Percentiles rank a stretch among this genome's conserved stretches.
These are phyloP conservation scores for Enteromius fasciolatus DNA, from an alignment of 2,797 vertebrate species.

Conservation along the genomic window DNA sequence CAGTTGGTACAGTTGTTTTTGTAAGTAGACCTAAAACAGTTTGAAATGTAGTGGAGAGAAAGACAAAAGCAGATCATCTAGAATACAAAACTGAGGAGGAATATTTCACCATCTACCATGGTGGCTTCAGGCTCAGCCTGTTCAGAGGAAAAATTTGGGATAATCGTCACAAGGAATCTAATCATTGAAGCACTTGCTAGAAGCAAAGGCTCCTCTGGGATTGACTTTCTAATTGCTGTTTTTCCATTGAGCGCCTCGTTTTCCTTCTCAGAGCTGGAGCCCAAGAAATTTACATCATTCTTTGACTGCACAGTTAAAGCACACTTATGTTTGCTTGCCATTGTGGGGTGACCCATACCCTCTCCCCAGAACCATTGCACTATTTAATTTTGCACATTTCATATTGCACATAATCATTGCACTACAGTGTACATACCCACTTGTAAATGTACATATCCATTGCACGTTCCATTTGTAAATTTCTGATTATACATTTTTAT, in stretches of 20 bases:
- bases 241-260: conserved; percentile 65
- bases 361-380: too few relatives aligned
- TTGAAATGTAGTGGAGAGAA: conserved; percentile 14
- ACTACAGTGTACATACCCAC: too few relatives aligned
- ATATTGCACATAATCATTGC: too few relatives aligned
- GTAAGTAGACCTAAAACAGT: conserved; percentile 3
- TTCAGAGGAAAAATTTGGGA: conserved; percentile 59
- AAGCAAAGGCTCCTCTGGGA: conserved; percentile 70
- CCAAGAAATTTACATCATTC: conserved; percentile 75
- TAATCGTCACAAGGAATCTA: conserved; percentile 71
- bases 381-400: too few relatives aligned
- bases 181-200: conserved; percentile 67
- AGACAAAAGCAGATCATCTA: conserved; percentile 7
- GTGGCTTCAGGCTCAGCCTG: conserved; percentile 54
- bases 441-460: too few relatives aligned
- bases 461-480: too few relatives aligned
- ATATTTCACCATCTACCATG: conserved; percentile 56
- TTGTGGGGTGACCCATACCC: neutral
- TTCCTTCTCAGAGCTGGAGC: conserved; percentile 66
- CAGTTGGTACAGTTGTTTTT: conserved; percentile 13
- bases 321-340: conserved; percentile 64
- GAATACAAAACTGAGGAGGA: conserved; percentile 32
- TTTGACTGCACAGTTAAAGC: conserved; percentile 71
- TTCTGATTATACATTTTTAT: too few relatives aligned
- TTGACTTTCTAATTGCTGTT: conserved; percentile 71